A percentile compares a stretch with the other conserved stretches of the same genome.
Conservation (phyloP, 2,113 vertebrate species). For the Campylorhamphus procurvoides region DNA sequence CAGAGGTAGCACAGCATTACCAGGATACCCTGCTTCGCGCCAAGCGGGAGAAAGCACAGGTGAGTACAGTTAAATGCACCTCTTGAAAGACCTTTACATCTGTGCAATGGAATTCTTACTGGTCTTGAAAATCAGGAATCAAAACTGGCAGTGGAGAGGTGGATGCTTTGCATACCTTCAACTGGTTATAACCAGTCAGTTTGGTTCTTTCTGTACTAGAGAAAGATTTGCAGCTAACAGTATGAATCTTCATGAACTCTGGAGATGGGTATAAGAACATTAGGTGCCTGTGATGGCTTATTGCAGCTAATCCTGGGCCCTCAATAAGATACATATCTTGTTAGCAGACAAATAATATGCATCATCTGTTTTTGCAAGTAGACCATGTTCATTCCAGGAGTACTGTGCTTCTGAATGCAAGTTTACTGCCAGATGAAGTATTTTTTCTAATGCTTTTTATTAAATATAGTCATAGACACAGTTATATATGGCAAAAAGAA, state of each 20-base stretch:
- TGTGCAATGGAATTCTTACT: background rate
- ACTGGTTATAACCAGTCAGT: background rate
- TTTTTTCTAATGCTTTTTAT: background rate
- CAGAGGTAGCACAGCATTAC: constrained; percentile 90
- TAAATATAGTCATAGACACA: background rate
- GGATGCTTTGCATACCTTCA: background rate
- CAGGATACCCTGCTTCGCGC: constrained; percentile 90
- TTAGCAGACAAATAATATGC: background rate
- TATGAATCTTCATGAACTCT: background rate
- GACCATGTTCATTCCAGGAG: background rate
- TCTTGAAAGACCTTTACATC: background rate
- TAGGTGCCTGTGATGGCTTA: background rate
- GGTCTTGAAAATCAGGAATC: background rate
- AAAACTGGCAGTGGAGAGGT: background rate
- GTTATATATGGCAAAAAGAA: background rate
- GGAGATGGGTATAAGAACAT: background rate
- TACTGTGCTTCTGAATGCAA: background rate
- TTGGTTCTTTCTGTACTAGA: background rate
- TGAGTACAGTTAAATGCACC: constrained; percentile 47
- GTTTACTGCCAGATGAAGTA: background rate
- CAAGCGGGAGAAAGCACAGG: constrained; percentile 94
- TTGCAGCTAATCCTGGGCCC: background rate
- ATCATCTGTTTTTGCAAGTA: background rate
- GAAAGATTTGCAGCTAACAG: background rate
- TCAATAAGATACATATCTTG: background rate